These are phyloP conservation scores for Oreotragus oreotragus DNA, from an alignment of 2,113 vertebrate species.

Conservation along the genomic window DNA sequence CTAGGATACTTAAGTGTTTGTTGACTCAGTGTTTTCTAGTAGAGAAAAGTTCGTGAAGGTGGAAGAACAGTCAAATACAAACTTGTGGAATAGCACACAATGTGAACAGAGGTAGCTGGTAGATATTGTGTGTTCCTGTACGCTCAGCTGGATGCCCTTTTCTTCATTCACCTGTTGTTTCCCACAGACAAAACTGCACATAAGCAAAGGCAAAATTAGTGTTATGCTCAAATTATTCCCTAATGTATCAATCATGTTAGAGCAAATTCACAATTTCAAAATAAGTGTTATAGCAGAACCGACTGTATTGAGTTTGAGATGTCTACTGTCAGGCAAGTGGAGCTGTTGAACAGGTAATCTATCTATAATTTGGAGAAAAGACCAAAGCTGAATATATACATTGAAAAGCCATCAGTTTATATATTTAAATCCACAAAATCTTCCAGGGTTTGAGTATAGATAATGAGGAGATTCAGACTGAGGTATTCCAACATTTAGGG, in stretches of 20 bases:
- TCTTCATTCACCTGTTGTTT: neutral
- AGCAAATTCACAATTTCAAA: conserved; percentile 19
- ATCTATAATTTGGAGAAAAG: neutral
- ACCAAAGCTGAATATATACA: neutral
- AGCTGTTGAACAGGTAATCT: neutral
- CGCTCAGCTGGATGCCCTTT: neutral
- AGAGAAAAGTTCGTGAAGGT: neutral
- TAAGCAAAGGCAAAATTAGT: neutral
- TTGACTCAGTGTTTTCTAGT: neutral
- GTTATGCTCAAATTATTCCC: neutral
- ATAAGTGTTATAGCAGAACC: neutral
- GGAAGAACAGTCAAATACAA: neutral
- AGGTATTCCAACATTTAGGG: neutral
- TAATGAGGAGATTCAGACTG: neutral
- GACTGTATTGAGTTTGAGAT: neutral
- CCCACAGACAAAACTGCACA: neutral
- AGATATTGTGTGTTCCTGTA: neutral
- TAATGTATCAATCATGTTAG: neutral
- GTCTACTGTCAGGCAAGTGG: neutral
- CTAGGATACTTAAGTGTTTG: neutral
- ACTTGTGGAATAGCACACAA: neutral
- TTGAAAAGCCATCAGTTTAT: neutral
- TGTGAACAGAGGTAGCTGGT: neutral
- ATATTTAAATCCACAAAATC: neutral
- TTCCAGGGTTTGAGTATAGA: neutral